These are phyloP conservation scores for Aporrectodea caliginosa DNA, from an alignment of 1,140 invertebrate genomes.

Conservation along the genomic window DNA sequence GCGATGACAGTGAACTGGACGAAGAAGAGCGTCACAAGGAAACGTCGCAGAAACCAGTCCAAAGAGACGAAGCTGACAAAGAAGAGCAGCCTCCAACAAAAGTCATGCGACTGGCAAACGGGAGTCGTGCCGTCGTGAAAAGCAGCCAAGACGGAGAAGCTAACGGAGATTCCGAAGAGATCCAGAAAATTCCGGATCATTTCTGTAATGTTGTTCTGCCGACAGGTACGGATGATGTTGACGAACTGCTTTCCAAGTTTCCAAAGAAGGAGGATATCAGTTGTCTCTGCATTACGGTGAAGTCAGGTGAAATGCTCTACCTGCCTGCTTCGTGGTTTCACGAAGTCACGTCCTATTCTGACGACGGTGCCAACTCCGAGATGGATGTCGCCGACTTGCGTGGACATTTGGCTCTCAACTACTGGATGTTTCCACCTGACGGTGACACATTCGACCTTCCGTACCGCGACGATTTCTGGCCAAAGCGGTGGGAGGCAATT, in stretches of 20 bases:
- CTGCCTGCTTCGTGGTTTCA: conserved; percentile 30
- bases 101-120: neutral
- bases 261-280: neutral
- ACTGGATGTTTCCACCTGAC: conserved; percentile 26
- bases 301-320: conserved; percentile 18
- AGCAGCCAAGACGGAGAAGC: neutral
- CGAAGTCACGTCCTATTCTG: conserved; percentile 26
- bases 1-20: neutral
- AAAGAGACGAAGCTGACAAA: neutral
- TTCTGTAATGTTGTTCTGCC: conserved; percentile 23
- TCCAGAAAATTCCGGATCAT: conserved; percentile 12
- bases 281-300: conserved; percentile 1
- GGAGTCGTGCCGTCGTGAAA: neutral
- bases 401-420: conserved; percentile 23
- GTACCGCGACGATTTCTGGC: conserved; percentile 26
- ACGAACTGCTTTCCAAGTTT: neutral
- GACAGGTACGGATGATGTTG: conserved; percentile 1
- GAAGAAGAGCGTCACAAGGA: conserved; percentile 8
- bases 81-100: neutral
- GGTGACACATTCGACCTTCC: neutral
- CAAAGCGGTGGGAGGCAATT: conserved; percentile 12
- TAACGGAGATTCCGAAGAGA: neutral
- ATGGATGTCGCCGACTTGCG: neutral
- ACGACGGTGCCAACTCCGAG: neutral
- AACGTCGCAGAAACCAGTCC: neutral